phyloP scores from a whole-genome alignment of 2,113 vertebrate genomes.

The Phodopus roborovskii region DNA sequence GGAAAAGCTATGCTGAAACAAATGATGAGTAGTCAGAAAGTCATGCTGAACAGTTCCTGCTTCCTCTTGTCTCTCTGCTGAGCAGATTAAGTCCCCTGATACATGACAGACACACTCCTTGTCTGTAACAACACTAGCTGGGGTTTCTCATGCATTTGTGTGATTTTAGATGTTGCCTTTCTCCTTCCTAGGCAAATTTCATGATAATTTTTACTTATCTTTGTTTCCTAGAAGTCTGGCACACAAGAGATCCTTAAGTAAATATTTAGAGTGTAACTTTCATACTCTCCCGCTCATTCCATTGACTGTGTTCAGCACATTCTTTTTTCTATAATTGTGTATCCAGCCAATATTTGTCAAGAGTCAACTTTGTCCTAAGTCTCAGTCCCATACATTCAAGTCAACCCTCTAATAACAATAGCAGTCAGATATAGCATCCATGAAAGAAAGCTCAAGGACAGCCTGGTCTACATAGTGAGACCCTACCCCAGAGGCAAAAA shows the following conservation, averaged over 20 bases:
- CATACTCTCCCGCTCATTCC: background rate
- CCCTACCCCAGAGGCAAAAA: background rate
- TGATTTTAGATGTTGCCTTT: conserved; percentile 16
- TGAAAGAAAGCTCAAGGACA: background rate
- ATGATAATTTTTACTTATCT: background rate
- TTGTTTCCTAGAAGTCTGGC: background rate
- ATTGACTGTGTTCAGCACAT: background rate
- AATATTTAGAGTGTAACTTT: background rate
- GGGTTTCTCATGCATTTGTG: background rate
- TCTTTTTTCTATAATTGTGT: background rate
- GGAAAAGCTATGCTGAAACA: conserved; percentile 39
- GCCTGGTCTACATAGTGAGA: background rate
- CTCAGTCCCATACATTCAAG: background rate
- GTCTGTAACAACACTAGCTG: background rate
- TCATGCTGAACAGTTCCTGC: background rate
- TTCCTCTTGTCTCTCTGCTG: background rate
- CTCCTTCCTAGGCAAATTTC: background rate
- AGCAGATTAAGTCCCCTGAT: background rate
- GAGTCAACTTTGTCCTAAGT: background rate
- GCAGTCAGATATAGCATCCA: background rate
- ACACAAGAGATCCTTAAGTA: background rate
- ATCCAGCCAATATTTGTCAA: conserved; percentile 29
- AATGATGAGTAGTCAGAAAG: background rate
- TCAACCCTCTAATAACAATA: background rate
- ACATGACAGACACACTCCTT: background rate